phyloP scores from a whole-genome alignment of 2,797 vertebrate genomes.

The Sphaeramia orbicularis region DNA sequence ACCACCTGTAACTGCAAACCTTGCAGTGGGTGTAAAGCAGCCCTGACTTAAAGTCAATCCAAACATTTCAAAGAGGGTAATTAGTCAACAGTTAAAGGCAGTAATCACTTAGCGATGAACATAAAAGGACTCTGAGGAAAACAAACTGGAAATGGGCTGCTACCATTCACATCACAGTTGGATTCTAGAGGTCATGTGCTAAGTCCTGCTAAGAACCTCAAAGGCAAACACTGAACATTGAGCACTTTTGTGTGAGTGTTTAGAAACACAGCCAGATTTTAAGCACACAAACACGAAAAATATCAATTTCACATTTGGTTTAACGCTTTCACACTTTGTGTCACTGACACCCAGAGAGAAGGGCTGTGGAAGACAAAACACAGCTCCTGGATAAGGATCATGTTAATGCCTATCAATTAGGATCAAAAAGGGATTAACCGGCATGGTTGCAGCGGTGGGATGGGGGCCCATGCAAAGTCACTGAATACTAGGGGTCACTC shows the following conservation, averaged over 20 bases:
- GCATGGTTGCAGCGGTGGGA: constrained; percentile 78
- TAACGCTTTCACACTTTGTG: constrained; percentile 86
- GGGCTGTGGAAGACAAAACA: constrained; percentile 85
- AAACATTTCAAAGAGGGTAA: constrained; percentile 73
- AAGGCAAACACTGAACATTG: constrained; percentile 66
- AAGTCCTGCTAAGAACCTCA: constrained; percentile 82
- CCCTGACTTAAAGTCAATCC: constrained; percentile 40
- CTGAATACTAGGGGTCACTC: constrained; percentile 89
- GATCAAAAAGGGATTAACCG: constrained; percentile 88
- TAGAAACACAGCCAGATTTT: constrained; percentile 66
- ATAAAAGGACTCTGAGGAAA: constrained; percentile 75
- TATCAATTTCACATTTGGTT: constrained; percentile 90
- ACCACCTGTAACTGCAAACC: constrained; percentile 41
- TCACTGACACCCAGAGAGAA: constrained; percentile 82
- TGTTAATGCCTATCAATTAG: constrained; percentile 89
- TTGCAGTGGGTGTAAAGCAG: constrained; percentile 31
- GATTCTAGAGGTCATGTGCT: constrained; percentile 80
- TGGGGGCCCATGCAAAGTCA: constrained; percentile 80
- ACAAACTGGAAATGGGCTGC: constrained; percentile 75
- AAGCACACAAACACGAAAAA: constrained; percentile 85
- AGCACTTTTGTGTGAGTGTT: constrained; percentile 73
- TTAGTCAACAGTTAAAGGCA: constrained; percentile 72
- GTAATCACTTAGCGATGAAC: constrained; percentile 67
- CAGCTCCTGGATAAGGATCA: constrained; percentile 84
- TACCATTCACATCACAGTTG: constrained; percentile 78